phyloP scores from a whole-genome alignment of 2,888 invertebrate species.

The Dioctria linearis region DNA sequence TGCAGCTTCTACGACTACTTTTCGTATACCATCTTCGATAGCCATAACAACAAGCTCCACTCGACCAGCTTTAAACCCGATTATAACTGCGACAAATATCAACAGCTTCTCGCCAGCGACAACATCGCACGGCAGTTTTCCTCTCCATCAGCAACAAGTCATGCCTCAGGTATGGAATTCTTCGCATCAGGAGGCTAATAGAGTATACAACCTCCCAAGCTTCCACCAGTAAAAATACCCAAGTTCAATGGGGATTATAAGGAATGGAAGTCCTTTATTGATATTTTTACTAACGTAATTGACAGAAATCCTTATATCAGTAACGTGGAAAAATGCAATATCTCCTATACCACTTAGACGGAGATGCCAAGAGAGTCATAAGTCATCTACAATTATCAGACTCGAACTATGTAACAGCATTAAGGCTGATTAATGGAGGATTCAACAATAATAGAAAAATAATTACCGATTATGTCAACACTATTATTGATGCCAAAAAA shows the following conservation, averaged over 20 bases:
- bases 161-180: too few species aligned
- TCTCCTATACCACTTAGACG: neutral
- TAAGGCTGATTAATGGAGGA: neutral
- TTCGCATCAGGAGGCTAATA: neutral
- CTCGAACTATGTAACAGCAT: neutral
- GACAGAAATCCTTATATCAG: neutral
- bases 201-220: neutral
- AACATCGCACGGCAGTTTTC: too few species aligned
- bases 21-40: too few species aligned
- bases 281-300: neutral
- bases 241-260: neutral
- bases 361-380: neutral
- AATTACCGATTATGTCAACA: neutral
- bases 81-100: too few species aligned
- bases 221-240: neutral
- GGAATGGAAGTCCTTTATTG: neutral
- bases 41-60: too few species aligned
- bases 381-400: neutral
- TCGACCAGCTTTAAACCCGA: too few species aligned
- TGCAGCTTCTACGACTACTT: too few species aligned
- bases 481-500: neutral
- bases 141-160: too few species aligned
- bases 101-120: too few species aligned
- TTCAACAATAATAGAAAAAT: constrained; percentile 6
- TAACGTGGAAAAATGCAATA: neutral